Percentiles rank a stretch among this genome's conserved stretches.
These are phyloP conservation scores for Sinocyclocheilus anshuiensis DNA, from an alignment of 2,113 vertebrate genomes.

Conservation along the genomic window DNA sequence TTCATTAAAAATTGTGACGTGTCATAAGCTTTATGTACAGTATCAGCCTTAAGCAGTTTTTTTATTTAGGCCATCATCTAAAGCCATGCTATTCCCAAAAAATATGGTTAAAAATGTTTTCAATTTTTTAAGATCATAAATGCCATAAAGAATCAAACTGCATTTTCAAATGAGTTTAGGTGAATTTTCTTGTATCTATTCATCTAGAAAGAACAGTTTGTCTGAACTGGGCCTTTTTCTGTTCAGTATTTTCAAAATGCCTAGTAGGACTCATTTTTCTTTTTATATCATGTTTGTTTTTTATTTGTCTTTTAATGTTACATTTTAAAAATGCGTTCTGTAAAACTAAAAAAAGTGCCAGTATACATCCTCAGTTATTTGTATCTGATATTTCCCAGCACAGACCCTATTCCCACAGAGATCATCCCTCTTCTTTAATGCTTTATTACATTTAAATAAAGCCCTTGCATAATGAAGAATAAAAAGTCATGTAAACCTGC, in stretches of 20 bases:
- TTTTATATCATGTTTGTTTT: background rate
- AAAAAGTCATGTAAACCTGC: slow-evolving; percentile 62
- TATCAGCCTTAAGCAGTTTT: background rate
- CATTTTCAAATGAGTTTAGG: background rate
- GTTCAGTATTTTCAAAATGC: background rate
- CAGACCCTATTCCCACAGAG: background rate
- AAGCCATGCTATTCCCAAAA: background rate
- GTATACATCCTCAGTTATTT: slow-evolving; percentile 13
- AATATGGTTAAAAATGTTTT: background rate
- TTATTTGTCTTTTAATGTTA: background rate
- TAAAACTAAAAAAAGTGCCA: slow-evolving; percentile 30
- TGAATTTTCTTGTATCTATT: slow-evolving; percentile 45
- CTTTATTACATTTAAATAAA: slow-evolving; percentile 29
- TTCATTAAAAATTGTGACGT: slow-evolving; percentile 15
- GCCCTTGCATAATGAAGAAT: slow-evolving; percentile 61
- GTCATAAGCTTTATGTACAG: background rate
- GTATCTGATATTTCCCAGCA: background rate
- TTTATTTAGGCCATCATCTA: background rate
- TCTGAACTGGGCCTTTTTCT: slow-evolving; percentile 26
- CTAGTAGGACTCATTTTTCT: background rate
- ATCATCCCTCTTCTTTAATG: slow-evolving; percentile 11
- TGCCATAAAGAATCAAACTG: background rate
- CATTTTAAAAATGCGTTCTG: slow-evolving; percentile 1
- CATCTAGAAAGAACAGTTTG: slow-evolving; percentile 22
- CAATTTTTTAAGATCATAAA: background rate